Conservation (phyloP, 2,888 invertebrate genomes). For the Drosophila merina region DNA sequence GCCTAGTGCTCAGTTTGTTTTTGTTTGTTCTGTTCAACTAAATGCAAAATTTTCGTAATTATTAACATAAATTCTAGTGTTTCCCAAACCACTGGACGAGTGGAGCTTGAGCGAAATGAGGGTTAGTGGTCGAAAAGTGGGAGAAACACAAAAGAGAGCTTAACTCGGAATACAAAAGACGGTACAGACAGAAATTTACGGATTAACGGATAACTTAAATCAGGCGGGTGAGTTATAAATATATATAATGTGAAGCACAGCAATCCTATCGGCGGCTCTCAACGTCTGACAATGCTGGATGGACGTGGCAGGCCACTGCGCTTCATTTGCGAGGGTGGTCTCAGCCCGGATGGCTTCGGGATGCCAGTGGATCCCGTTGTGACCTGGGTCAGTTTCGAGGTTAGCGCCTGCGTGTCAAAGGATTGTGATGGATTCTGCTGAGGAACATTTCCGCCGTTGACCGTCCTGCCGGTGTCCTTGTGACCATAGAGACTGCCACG, state of each 20-base stretch:
- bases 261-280: constrained; percentile 26
- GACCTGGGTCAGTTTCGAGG: constrained; percentile 71
- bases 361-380: constrained; percentile 79
- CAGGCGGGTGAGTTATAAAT: constrained; percentile 2
- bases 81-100: constrained; percentile 22
- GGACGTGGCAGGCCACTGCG: constrained; percentile 83
- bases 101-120: neutral
- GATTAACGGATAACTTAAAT: constrained; percentile 19
- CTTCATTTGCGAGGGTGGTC: constrained; percentile 81
- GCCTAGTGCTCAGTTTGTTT: constrained; percentile 23
- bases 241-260: neutral
- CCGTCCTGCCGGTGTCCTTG: constrained; percentile 48
- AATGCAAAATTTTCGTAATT: constrained; percentile 37
- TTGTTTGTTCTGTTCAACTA: constrained; percentile 27
- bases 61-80: constrained; percentile 38
- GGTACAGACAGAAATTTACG: constrained; percentile 1
- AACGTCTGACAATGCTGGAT: constrained; percentile 79
- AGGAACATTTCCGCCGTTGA: constrained; percentile 27
- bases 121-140: neutral
- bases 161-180: constrained; percentile 22
- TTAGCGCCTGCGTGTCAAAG: constrained; percentile 51
- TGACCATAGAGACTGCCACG: constrained; percentile 77
- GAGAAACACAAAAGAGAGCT: constrained; percentile 18
- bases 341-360: constrained; percentile 82
- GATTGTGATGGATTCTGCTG: constrained; percentile 18